Evolutionary conservation across 2,888 invertebrate species (phyloP).

Genomic region (Mamestra brassicae): DNA sequence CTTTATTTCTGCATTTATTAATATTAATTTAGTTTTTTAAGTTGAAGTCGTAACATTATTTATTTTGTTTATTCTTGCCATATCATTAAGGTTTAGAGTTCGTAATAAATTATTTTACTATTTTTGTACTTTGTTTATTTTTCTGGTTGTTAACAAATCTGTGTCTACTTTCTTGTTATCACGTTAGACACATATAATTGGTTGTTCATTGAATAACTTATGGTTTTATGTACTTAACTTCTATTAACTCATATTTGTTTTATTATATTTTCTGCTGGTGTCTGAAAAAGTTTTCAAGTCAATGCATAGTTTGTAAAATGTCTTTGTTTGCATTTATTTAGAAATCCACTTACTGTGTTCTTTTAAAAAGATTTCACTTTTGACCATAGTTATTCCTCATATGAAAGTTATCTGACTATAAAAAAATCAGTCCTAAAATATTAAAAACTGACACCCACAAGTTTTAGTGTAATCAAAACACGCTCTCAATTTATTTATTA

Average conservation of each 20-base stretch:
- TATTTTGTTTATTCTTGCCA: conserved; percentile 84
- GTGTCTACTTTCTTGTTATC: too few relatives aligned
- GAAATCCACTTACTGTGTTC: not conserved
- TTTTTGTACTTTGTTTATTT: conserved; percentile 51
- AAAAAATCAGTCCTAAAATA: not conserved
- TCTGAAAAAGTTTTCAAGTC: not conserved
- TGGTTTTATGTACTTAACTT: too few relatives aligned
- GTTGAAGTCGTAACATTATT: conserved; percentile 60
- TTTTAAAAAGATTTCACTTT: not conserved
- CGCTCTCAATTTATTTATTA: not conserved
- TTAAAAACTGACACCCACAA: not conserved
- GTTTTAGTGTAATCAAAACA: too few relatives aligned
- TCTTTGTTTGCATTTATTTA: not conserved
- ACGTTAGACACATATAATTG: not conserved
- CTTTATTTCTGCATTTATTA: conserved; percentile 65
- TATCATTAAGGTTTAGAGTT: conserved; percentile 72
- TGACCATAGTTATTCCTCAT: too few relatives aligned
- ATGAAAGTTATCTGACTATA: too few relatives aligned
- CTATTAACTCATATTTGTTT: not conserved
- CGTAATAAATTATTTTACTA: conserved; percentile 70
- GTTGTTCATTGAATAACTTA: not conserved
- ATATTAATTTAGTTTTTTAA: conserved; percentile 57
- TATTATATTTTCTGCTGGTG: too few relatives aligned
- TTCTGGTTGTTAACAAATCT: conserved; percentile 43
- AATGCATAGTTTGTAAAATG: not conserved